Evolutionary conservation across 2,113 vertebrate species (phyloP).

Genomic region (Cyanoderma ruficeps): DNA sequence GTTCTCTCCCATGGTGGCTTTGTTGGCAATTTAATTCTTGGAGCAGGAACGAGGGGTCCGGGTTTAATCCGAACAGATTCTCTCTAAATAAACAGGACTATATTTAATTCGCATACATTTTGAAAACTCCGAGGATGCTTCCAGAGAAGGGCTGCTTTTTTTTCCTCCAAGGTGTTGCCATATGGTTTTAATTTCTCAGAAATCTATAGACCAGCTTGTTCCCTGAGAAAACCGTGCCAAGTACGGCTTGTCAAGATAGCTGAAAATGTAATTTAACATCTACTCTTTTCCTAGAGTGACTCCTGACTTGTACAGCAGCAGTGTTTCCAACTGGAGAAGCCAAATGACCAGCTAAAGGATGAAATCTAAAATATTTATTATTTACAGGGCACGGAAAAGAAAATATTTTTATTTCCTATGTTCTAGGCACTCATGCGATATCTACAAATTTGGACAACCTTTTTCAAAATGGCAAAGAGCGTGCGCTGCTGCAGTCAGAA

Average conservation of each 20-base stretch:
- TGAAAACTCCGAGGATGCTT: constrained; percentile 70
- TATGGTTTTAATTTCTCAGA: constrained; percentile 79
- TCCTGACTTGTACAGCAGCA: constrained; percentile 26
- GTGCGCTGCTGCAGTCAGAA: not conserved
- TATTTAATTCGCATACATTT: constrained; percentile 71
- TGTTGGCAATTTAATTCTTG: not conserved
- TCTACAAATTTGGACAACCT: not conserved
- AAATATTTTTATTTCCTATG: constrained; percentile 27
- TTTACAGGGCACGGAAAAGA: constrained; percentile 8
- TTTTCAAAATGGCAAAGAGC: not conserved
- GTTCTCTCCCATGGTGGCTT: not conserved
- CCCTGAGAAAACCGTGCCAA: constrained; percentile 63
- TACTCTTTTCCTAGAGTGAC: constrained; percentile 54
- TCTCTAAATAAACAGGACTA: constrained; percentile 63
- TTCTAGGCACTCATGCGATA: not conserved
- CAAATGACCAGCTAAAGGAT: constrained; percentile 49
- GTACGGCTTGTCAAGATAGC: constrained; percentile 70
- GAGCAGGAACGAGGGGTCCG: constrained; percentile 40
- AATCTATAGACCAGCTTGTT: constrained; percentile 77
- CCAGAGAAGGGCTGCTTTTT: constrained; percentile 52
- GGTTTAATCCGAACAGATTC: constrained; percentile 16
- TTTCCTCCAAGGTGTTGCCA: constrained; percentile 73
- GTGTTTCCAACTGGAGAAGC: constrained; percentile 56
- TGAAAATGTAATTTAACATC: constrained; percentile 71
- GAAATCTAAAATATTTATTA: constrained; percentile 42